These are phyloP conservation scores for Leptopilina clavipes DNA, from an alignment of 1,140 invertebrate genomes.

Conservation along the genomic window DNA sequence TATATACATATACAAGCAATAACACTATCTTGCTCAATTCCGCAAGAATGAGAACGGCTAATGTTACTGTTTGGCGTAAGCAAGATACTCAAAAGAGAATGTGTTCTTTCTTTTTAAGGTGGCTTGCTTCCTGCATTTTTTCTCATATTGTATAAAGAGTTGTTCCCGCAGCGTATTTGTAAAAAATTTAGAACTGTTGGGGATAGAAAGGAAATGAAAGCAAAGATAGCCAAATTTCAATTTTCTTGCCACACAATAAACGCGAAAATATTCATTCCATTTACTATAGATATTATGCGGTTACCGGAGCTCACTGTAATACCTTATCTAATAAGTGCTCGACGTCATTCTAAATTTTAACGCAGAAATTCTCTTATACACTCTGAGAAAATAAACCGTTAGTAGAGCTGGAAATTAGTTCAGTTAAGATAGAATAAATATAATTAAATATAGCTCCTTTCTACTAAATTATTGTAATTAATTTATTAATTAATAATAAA, in stretches of 20 bases:
- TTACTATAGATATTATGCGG: not conserved
- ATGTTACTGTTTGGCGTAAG: not conserved
- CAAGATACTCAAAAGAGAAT: slow-evolving; percentile 7
- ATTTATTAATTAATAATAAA: too few relatives aligned
- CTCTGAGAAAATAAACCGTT: too few relatives aligned
- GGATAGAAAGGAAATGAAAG: not conserved
- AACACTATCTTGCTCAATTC: not conserved
- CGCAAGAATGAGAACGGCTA: not conserved
- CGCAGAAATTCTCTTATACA: too few relatives aligned
- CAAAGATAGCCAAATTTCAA: not conserved
- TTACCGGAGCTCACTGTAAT: too few relatives aligned
- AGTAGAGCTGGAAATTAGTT: too few relatives aligned
- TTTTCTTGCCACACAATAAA: not conserved
- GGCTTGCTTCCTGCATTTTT: not conserved
- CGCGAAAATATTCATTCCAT: not conserved
- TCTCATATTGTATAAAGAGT: not conserved
- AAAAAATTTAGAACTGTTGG: not conserved
- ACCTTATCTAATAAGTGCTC: too few relatives aligned
- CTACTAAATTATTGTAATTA: too few relatives aligned
- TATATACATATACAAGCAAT: not conserved
- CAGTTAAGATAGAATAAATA: too few relatives aligned
- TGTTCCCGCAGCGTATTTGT: not conserved
- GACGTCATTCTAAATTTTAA: too few relatives aligned
- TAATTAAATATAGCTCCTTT: too few relatives aligned
- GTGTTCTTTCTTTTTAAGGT: not conserved